Conservation (phyloP, 2,797 vertebrate genomes). For the Anguilla pacifica region DNA sequence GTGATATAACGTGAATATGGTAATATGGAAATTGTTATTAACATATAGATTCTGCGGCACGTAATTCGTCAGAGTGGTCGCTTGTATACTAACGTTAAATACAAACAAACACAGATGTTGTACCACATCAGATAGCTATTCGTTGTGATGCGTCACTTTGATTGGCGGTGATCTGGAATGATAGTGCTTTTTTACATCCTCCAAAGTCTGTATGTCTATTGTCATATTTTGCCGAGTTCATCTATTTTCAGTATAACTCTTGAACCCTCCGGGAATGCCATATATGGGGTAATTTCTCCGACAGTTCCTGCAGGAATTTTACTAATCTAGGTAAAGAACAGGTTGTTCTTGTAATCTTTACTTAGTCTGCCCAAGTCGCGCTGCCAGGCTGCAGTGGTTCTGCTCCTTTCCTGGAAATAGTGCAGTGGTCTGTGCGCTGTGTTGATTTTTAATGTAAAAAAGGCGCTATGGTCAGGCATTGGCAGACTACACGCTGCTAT, state of each 20-base stretch:
- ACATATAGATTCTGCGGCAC: neutral
- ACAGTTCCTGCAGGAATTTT: slow-evolving; percentile 1
- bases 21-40: neutral
- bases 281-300: neutral
- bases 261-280: neutral
- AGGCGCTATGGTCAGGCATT: slow-evolving; percentile 35
- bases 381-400: neutral
- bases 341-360: slow-evolving; percentile 1
- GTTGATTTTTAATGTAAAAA: slow-evolving; percentile 18
- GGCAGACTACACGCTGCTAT: slow-evolving; percentile 42
- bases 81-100: neutral
- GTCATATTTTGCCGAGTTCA: neutral
- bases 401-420: neutral
- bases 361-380: neutral
- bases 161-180: neutral
- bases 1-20: too few relatives aligned
- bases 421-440: neutral
- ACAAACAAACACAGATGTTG: neutral
- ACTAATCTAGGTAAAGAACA: neutral
- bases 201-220: neutral
- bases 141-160: neutral
- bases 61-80: neutral
- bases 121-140: neutral
- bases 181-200: neutral
- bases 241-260: neutral